Evolutionary conservation across 2,888 invertebrate species (phyloP).

Genomic region (Drosophila kanekoi): DNA sequence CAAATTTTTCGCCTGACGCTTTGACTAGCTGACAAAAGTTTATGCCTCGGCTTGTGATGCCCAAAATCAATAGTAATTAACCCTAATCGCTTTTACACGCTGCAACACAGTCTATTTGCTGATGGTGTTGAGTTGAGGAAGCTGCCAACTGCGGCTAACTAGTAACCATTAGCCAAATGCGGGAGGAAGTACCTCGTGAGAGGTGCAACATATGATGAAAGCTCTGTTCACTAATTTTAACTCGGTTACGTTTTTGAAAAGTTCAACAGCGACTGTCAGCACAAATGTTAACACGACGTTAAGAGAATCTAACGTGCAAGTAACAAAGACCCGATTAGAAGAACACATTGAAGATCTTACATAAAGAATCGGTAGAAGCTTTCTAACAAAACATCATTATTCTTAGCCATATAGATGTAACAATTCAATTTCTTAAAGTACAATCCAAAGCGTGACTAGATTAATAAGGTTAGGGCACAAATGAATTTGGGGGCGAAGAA

Average conservation of each 20-base stretch:
- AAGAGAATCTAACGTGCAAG: neutral
- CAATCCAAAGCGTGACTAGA: too few species aligned
- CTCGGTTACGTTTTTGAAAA: neutral
- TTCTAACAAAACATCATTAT: too few species aligned
- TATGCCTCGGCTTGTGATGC: slow-evolving; percentile 33
- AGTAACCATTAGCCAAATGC: slow-evolving; percentile 25
- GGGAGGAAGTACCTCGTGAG: slow-evolving; percentile 7
- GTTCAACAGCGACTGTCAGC: neutral
- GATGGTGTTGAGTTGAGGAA: slow-evolving; percentile 44
- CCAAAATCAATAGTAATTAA: slow-evolving; percentile 76
- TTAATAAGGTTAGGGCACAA: too few species aligned
- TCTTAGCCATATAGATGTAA: too few species aligned
- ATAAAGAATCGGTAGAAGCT: too few species aligned
- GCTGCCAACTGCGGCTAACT: slow-evolving; percentile 32
- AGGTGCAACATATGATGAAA: slow-evolving; percentile 9
- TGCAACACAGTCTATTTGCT: slow-evolving; percentile 1
- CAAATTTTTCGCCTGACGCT: slow-evolving; percentile 59
- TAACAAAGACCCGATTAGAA: neutral
- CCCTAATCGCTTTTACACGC: slow-evolving; percentile 59
- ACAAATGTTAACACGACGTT: neutral
- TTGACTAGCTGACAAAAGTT: slow-evolving; percentile 60
- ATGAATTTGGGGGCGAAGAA: too few species aligned
- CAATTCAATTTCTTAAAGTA: too few species aligned
- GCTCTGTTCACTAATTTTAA: slow-evolving; percentile 9
- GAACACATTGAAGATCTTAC: too few species aligned